Evolutionary conservation across 2,888 invertebrate genomes (phyloP).

Genomic region (Taenaris catops): DNA sequence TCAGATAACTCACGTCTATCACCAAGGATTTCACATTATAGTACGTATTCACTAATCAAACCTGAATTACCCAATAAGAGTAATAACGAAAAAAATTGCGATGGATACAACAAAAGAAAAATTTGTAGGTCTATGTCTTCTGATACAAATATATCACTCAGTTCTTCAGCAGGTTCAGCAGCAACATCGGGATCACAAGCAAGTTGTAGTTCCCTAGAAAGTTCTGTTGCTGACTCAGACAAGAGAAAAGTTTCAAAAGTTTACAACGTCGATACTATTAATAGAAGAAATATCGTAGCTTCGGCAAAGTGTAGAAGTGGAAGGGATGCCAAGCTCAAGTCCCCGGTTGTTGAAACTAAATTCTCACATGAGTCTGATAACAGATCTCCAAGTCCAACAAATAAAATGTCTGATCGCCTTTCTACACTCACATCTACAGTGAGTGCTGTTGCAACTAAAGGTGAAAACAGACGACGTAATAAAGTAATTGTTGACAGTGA

Average conservation of each 20-base stretch:
- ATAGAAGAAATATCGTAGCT: slow-evolving; percentile 91
- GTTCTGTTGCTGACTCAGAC: slow-evolving; percentile 81
- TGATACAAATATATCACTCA: slow-evolving; percentile 85
- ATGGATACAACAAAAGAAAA: slow-evolving; percentile 75
- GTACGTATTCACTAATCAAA: slow-evolving; percentile 62
- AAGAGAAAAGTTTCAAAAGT: slow-evolving; percentile 86
- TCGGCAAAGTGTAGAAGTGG: slow-evolving; percentile 93
- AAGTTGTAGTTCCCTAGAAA: slow-evolving; percentile 83
- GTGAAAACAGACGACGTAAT: slow-evolving; percentile 67
- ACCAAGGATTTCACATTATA: slow-evolving; percentile 59
- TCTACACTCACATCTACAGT: slow-evolving; percentile 74
- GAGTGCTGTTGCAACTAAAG: slow-evolving; percentile 75
- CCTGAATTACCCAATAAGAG: slow-evolving; percentile 58
- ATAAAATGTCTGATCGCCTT: slow-evolving; percentile 73
- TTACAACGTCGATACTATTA: slow-evolving; percentile 90
- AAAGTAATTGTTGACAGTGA: slow-evolving; percentile 66
- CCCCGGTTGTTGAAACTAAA: slow-evolving; percentile 86
- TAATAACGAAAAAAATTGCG: slow-evolving; percentile 48
- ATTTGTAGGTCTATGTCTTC: slow-evolving; percentile 85
- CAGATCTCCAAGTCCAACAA: slow-evolving; percentile 70
- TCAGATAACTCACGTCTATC: slow-evolving; percentile 75
- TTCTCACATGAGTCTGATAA: slow-evolving; percentile 81
- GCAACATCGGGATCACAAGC: slow-evolving; percentile 87
- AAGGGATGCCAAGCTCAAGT: slow-evolving; percentile 85
- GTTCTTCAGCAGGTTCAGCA: slow-evolving; percentile 85